Base-by-base conservation (phyloP, 2,113 vertebrate genomes). In the Drymodes brunneopygia region DNA sequence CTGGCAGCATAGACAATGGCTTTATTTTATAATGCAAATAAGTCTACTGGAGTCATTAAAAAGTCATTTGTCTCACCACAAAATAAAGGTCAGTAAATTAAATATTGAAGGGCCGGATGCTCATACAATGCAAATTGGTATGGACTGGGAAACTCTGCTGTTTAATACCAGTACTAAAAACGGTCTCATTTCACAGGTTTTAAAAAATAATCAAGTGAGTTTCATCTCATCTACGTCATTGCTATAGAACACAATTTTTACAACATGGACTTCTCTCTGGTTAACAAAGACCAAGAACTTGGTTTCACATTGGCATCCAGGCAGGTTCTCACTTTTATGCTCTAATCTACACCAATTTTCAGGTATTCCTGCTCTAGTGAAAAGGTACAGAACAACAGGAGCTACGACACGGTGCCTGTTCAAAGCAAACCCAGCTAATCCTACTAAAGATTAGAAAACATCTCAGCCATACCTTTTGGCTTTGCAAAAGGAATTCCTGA, bases 81-180 rank as follows among this genome's bases (percentile, higher is more conserved):
- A 86, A 56, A 81, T 73, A 96, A 95, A 95, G 83, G 92, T 78
- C 86, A 93, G 67, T 65, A 90, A 92, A 94, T 95, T 81, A 95
- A 95, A 94, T 75, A 96, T 74, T 78, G 70, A 90, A 79, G 50
- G 17, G 51, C 15, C 0, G 1, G 31, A 67, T 90, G 80, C 67
- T 73, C 56, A 90, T 57, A 33, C 2, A 11, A 82, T 81, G 40
- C 7, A 77, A 70, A 67, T 10, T 62, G 28, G 36, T 64, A 50
- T 4, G 35, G 70, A 69, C 33, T 62, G 50, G 27, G 35, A n/a
- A 87, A 70, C 27, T 47, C 28, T 19, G 18, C 40, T 2, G 4
- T 54, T 31, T 51, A 84, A 69, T 24, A 36, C 2, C 25, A 53
- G 19, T 12, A 33, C 8, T 61, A 74, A 47, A 91, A 73, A 81